Base-by-base conservation (phyloP, 2,797 vertebrate species). In the Cheracebus regulus region DNA sequence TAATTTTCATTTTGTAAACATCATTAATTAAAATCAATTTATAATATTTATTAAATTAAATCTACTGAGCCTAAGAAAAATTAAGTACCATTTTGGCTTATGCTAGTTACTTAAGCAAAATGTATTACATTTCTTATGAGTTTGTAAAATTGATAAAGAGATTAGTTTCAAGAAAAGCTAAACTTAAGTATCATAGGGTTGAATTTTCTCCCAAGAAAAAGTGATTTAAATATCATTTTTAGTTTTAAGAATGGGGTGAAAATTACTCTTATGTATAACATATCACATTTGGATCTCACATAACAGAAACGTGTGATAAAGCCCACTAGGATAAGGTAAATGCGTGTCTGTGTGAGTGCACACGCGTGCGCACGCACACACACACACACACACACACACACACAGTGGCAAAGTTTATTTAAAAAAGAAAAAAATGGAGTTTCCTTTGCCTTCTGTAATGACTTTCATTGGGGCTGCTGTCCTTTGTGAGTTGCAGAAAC, bases 11-110 rank as follows among this genome's bases (percentile, higher is more conserved):
- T 58, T 36, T 83, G 46, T 67, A 91, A 86, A 28, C 70, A 92
- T 88, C 17, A 87, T 82, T 91, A 95, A 88, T 75, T 96, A 93
- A 91, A 94, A 97, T 76, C 30, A 76, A 92, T 61, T 84, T 92
- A 75, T 30, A 86, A 93, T 20, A 36, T 93, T 90, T 52, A 97
- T 78, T 93, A 89, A 90, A 93, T 88, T 93, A 91, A 96, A 79
- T 75, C 80, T 92, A 64, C 26, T 93, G 58, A 76, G 61, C 44
- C 50, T 78, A 83, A 95, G 64, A 97, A 95, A 90, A 93, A 91
- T 70, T 75, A 79, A 67, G 72, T 75, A 13, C 52, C 57, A 44
- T 87, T 90, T 92, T 81, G 57, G n/a, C 17, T 92, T 83, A 92
- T 92, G 61, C 55, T 87, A 61, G 24, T 87, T 89, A 86, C 9